Evolutionary conservation across 2,888 invertebrate species (phyloP), one percentile per base, ranked within the genome.

Genomic region (Lithodes maja): DNA sequence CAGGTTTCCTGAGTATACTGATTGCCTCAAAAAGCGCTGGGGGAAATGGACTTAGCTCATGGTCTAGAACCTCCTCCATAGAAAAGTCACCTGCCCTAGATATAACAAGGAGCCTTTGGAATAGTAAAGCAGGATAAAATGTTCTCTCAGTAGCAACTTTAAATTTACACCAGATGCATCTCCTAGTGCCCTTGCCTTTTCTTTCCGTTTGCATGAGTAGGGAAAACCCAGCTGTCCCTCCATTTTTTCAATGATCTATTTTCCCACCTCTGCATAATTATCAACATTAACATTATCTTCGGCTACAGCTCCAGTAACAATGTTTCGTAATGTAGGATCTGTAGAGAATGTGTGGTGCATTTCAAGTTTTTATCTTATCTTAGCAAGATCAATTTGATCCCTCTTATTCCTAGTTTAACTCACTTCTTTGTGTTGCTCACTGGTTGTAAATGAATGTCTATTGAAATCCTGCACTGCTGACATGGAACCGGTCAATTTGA

Each of bases 271-370:
- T 50, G 61, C 82, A 50, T 69, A 68, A 33, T 82, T 33, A 49
- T 33, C 68, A 9, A 82, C 50, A 82, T 61, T 82, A 33, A 82
- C 82, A 61, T 82, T 50, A 68, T 15, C n/a, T 54, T 82, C 83
- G 61, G 87, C 83, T n/a, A 52, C 78, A 50, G 83, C 75, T 2
- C 85, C 82, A 75, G 75, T 90, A 15, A 89, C 68, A 61, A 90
- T 90, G 79, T 86, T 90, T 77, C 69, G 49, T 50, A 90, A 61
- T 69, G 74, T 33, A 77, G 54, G 3, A 7, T 79, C 81, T 69
- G 74, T 52, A 68, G 69, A 81, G 55, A 86, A 85, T n/a, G 90
- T 74, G 50, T 83, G 54, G 53, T 49, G 83, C 33, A 83, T 75
- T 68, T 49, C 69, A 69, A 88, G 68, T 12, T 78, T 55, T 75